A percentile compares a stretch with the other conserved stretches of the same genome.
Conservation (phyloP, 2,797 vertebrate genomes). For the Periparus ater region DNA sequence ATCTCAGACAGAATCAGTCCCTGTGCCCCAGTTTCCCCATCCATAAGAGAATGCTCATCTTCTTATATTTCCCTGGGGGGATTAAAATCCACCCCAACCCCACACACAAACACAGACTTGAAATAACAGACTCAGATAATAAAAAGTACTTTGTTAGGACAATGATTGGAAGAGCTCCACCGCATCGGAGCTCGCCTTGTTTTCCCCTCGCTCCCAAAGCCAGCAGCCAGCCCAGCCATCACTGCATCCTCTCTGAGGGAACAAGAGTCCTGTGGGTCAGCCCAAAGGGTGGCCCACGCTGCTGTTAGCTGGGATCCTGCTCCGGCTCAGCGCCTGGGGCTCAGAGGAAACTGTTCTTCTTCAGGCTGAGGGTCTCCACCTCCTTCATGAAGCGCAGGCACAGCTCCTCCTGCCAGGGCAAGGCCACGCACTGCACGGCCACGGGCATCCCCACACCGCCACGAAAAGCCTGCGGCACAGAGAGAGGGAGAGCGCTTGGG, state of each 20-base stretch:
- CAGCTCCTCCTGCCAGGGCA: constrained; percentile 88
- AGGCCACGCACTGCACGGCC: constrained; percentile 86
- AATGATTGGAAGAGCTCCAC: not conserved
- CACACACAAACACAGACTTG: not conserved
- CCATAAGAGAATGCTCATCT: not conserved
- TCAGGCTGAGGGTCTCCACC: constrained; percentile 72
- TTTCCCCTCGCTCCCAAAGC: not conserved
- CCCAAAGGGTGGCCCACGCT: not conserved
- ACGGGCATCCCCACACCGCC: constrained; percentile 84
- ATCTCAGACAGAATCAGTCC: not conserved
- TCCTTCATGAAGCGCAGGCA: constrained; percentile 95
- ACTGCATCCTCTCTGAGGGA: not conserved
- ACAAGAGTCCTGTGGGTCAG: not conserved
- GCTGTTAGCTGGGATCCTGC: not conserved
- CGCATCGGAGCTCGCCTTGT: not conserved
- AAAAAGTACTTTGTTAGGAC: constrained; percentile 24
- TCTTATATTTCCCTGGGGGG: not conserved
- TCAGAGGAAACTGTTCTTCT: constrained; percentile 7
- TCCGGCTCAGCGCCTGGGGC: rapidly evolving
- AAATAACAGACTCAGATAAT: not conserved
- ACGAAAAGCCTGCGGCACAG: constrained; percentile 75
- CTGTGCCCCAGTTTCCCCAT: rapidly evolving
- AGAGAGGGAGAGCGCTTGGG: not conserved
- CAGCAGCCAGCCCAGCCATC: not conserved
- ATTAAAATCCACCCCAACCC: not conserved